phyloP scores from a whole-genome alignment of 2,797 vertebrate species.

The Agapornis canus region DNA sequence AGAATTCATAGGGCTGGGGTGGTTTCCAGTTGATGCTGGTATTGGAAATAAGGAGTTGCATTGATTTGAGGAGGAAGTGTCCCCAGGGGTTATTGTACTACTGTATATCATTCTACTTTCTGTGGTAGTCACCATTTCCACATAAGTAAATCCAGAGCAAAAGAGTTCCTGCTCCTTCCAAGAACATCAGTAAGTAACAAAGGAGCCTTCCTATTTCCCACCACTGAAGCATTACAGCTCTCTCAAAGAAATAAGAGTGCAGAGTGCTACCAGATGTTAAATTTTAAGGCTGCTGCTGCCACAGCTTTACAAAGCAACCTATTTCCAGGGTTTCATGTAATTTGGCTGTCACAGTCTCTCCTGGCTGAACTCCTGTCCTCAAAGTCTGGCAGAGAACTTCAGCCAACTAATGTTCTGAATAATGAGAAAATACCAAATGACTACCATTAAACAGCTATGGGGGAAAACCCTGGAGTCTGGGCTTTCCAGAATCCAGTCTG shows the following conservation, averaged over 20 bases:
- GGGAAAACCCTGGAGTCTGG: background rate
- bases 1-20: background rate
- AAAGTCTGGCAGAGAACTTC: background rate
- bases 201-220: background rate
- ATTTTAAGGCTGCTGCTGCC: background rate
- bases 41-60: background rate
- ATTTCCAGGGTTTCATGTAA: background rate
- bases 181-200: background rate
- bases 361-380: background rate
- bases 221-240: background rate
- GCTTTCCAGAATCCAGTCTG: background rate
- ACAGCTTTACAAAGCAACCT: background rate
- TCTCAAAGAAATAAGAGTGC: background rate
- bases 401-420: background rate
- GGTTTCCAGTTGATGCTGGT: background rate
- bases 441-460: background rate
- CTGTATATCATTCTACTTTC: background rate
- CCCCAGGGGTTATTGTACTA: background rate
- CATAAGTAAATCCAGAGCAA: background rate
- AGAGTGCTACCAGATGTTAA: constrained; percentile 1
- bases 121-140: background rate
- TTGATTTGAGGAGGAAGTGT: background rate
- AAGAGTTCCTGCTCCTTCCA: background rate
- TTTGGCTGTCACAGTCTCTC: background rate
- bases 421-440: background rate